Evolutionary conservation across 2,113 vertebrate species (phyloP).

Genomic region (Guaruba guarouba): DNA sequence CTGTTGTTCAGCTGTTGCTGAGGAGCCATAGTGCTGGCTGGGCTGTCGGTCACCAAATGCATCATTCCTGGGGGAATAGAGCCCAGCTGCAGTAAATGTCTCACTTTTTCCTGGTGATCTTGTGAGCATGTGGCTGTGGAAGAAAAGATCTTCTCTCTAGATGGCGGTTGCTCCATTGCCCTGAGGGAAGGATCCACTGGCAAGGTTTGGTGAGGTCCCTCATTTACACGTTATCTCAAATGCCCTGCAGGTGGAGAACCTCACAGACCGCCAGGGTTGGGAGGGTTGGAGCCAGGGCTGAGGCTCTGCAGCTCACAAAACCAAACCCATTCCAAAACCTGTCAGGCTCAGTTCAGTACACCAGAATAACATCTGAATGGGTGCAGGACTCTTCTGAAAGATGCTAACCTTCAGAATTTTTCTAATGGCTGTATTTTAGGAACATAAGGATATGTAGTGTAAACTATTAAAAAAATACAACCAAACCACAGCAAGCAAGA

Average conservation of each 20-base stretch:
- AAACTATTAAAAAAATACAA: not conserved
- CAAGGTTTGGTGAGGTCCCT: not conserved
- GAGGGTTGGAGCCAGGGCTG: not conserved
- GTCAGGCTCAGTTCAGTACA: not conserved
- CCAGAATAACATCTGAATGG: not conserved
- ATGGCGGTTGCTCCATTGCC: too few relatives aligned
- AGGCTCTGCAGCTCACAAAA: not conserved
- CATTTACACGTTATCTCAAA: rapidly evolving
- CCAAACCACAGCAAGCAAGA: not conserved
- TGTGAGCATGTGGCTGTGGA: not conserved
- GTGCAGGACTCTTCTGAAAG: not conserved
- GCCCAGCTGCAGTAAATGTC: not conserved
- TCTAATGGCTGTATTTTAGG: not conserved
- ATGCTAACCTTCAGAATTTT: not conserved
- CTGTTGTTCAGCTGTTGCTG: not conserved
- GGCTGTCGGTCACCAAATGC: not conserved
- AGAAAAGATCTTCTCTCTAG: not conserved
- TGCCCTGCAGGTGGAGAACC: not conserved
- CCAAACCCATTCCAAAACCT: not conserved
- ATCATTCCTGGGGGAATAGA: not conserved
- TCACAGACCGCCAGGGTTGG: rapidly evolving
- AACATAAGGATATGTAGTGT: not conserved
- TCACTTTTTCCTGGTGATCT: not conserved
- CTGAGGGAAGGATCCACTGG: not conserved
- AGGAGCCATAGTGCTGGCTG: too few relatives aligned